Conservation (phyloP, 2,888 invertebrate genomes). For the Metellina segmentata region DNA sequence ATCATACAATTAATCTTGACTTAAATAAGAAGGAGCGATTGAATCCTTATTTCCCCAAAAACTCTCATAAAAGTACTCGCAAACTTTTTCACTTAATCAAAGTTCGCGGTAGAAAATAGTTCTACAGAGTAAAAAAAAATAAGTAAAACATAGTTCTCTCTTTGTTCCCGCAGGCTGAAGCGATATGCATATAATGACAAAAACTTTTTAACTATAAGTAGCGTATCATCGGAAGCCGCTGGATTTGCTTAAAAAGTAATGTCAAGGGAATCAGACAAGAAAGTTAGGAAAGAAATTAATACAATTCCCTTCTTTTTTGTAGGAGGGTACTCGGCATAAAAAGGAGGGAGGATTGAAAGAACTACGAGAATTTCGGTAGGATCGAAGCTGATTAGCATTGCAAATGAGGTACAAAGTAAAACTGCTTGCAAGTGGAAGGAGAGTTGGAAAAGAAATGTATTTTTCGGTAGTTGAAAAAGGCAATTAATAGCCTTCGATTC, state of each 20-base stretch:
- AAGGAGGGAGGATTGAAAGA: slow-evolving; percentile 41
- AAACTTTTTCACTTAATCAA: background rate
- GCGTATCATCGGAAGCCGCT: background rate
- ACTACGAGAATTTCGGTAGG: slow-evolving; percentile 37
- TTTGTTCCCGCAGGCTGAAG: background rate
- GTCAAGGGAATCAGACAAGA: slow-evolving; percentile 39
- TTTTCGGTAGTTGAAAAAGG: slow-evolving; percentile 45
- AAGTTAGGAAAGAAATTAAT: slow-evolving; percentile 66
- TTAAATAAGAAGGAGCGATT: background rate
- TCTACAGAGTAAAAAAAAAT: background rate
- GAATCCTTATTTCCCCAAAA: background rate
- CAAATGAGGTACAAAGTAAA: slow-evolving; percentile 60
- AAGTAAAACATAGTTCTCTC: background rate
- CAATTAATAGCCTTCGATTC: slow-evolving; percentile 68
- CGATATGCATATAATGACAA: slow-evolving; percentile 21
- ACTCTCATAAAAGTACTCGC: background rate
- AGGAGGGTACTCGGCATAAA: slow-evolving; percentile 2
- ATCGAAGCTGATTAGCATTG: slow-evolving; percentile 70
- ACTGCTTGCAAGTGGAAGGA: slow-evolving; percentile 36
- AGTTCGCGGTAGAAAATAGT: background rate
- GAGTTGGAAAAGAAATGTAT: slow-evolving; percentile 20
- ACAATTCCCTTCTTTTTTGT: slow-evolving; percentile 50
- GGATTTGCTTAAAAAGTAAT: slow-evolving; percentile 22
- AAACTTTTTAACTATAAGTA: slow-evolving; percentile 37
- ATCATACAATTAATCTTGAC: background rate